These are phyloP conservation scores for Tiliacea aurago DNA, from an alignment of 2,888 invertebrate genomes.

Conservation along the genomic window DNA sequence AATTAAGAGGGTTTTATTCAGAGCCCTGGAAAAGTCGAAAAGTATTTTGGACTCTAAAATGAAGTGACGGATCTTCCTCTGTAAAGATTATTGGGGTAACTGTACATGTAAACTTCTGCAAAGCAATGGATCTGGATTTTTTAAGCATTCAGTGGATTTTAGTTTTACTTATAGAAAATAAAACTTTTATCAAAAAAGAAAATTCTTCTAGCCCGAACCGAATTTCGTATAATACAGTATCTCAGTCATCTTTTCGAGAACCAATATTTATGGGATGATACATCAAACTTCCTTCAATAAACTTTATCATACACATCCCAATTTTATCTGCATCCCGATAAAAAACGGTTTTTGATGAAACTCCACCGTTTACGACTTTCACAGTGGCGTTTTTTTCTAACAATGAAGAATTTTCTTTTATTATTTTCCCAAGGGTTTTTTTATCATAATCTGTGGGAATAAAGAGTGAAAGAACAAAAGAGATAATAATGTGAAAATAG, in stretches of 20 bases:
- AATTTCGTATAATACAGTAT: background rate
- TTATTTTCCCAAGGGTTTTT: constrained; percentile 45
- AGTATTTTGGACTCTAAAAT: background rate
- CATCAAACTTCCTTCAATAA: constrained; percentile 26
- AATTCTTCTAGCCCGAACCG: background rate
- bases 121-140: background rate
- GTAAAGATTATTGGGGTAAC: too few species aligned
- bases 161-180: background rate
- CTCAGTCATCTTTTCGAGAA: background rate
- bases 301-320: constrained; percentile 36
- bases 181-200: constrained; percentile 7
- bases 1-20: background rate
- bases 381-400: constrained; percentile 31
- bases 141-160: background rate
- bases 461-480: constrained; percentile 42
- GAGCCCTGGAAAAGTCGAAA: background rate
- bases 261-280: constrained; percentile 38
- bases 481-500: constrained; percentile 56
- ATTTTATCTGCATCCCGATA: constrained; percentile 50
- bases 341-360: constrained; percentile 41
- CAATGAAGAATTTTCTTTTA: constrained; percentile 52
- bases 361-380: constrained; percentile 50
- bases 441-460: constrained; percentile 58
- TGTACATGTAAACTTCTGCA: background rate
- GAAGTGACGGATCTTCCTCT: background rate